Evolutionary conservation across 2,797 vertebrate genomes (phyloP).

Genomic region (Spondyliosoma cantharus): DNA sequence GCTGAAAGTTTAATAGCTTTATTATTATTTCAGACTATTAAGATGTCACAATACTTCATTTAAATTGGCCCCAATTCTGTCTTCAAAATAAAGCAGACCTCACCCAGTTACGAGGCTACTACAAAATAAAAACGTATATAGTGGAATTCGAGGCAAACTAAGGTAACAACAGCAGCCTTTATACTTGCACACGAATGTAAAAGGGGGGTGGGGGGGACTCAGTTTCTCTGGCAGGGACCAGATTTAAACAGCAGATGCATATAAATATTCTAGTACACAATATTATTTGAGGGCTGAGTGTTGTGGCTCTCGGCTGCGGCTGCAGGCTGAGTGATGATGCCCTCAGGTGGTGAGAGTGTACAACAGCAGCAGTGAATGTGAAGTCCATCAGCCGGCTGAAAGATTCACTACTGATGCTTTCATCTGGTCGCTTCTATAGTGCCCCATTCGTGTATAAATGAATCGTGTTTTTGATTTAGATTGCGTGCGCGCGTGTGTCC

Average conservation of each 20-base stretch:
- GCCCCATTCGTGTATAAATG: constrained; percentile 71
- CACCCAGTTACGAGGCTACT: neutral
- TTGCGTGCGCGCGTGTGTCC: constrained; percentile 20
- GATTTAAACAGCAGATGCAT: constrained; percentile 5
- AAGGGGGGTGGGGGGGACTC: too few species aligned
- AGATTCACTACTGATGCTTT: constrained; percentile 70
- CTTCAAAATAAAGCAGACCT: constrained; percentile 25
- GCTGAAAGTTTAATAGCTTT: constrained; percentile 37
- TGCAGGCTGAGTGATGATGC: constrained; percentile 65
- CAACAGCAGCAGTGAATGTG: constrained; percentile 61
- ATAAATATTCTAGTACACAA: constrained; percentile 33
- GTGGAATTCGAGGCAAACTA: neutral
- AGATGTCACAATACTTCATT: constrained; percentile 26
- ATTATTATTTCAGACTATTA: constrained; percentile 28
- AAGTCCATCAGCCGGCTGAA: constrained; percentile 65
- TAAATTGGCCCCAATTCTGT: constrained; percentile 17
- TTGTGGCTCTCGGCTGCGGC: constrained; percentile 45
- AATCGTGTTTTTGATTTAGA: constrained; percentile 73
- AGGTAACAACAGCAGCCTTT: neutral
- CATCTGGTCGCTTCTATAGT: constrained; percentile 66
- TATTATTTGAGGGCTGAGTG: constrained; percentile 7
- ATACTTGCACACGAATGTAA: neutral
- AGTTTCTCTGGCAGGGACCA: neutral
- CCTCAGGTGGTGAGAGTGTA: constrained; percentile 72
- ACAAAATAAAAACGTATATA: neutral